Evolutionary conservation across 1,140 invertebrate genomes (phyloP), one percentile per base, ranked within the genome.

Genomic region (Acarapis woodi): DNA sequence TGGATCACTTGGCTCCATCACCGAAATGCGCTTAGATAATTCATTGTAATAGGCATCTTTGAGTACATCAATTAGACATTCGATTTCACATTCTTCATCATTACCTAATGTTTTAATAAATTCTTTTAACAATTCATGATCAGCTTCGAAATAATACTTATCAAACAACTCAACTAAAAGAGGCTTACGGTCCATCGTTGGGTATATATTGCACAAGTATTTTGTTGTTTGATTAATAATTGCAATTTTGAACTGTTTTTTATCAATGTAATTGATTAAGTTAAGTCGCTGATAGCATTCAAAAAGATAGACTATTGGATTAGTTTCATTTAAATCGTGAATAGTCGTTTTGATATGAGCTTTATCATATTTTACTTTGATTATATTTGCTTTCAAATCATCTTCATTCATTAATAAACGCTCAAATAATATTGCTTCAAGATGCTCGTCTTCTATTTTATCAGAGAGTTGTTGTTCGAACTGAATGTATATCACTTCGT

Each of bases 361-460:
- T 9, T 9, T 28, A 14, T 8, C 14, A 14, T 9, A 8, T 14
- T 28, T 14, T 8, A 28, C 25, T 28, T 28, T 14, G 25, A 28
- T 28, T 14, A 28, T 8, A 14, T 28, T 28, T 14, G 8, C 14
- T 14, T 28, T 28, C 8, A 28, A 8, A 28, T 8, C 14, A 8
- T 28, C 25, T 9, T 28, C 14, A 14, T 28, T 14, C 25, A 35
- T 30, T 0, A 34, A 23, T 24, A 43, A 25, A 18, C 42, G 35
- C 24, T 43, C 39, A n/a, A 43, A 43, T n/a, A 43, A 19, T 15
- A 43, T 29, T 33, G 40, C 39, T 24, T 43, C 42, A 3, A 43
- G 32, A 30, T 40, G 29, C n/a, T n/a, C n/a, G n/a, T n/a, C n/a
- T n/a, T n/a, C n/a, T n/a, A n/a, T n/a, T n/a, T n/a, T n/a, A n/a